Percentiles rank a stretch among this genome's conserved stretches.
Conservation (phyloP, 2,888 invertebrate species). For the Salpingus planirostris region DNA sequence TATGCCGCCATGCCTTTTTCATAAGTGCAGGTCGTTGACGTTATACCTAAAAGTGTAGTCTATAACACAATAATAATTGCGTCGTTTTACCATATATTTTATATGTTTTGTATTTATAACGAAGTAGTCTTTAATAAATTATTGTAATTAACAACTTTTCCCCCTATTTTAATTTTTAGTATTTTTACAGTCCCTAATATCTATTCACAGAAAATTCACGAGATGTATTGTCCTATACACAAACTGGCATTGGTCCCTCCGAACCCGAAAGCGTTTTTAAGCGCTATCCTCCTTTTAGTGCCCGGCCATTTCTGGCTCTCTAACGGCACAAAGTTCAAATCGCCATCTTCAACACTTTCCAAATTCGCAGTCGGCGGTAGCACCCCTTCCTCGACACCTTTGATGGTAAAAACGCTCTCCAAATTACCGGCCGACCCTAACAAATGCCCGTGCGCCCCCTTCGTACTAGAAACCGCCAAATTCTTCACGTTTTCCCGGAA, state of each 20-base stretch:
- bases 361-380: constrained; percentile 88
- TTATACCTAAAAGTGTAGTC: too few relatives aligned
- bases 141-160: too few relatives aligned
- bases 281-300: constrained; percentile 54
- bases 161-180: too few relatives aligned
- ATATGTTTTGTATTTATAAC: too few relatives aligned
- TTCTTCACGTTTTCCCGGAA: constrained; percentile 52
- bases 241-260: constrained; percentile 95
- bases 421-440: constrained; percentile 95
- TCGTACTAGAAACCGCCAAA: constrained; percentile 76
- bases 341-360: constrained; percentile 53
- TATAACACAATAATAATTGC: too few relatives aligned
- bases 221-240: constrained; percentile 55
- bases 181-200: too few relatives aligned
- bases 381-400: constrained; percentile 64
- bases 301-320: constrained; percentile 49
- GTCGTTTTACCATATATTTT: too few relatives aligned
- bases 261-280: constrained; percentile 98
- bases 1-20: too few relatives aligned
- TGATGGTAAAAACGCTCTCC: constrained; percentile 77
- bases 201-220: too few relatives aligned
- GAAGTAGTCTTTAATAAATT: too few relatives aligned
- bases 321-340: constrained; percentile 62
- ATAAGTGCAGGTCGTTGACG: too few relatives aligned
- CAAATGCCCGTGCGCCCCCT: constrained; percentile 96